Evolutionary conservation across 1,140 invertebrate genomes (phyloP).

Genomic region (Drosophila mauritiana): DNA sequence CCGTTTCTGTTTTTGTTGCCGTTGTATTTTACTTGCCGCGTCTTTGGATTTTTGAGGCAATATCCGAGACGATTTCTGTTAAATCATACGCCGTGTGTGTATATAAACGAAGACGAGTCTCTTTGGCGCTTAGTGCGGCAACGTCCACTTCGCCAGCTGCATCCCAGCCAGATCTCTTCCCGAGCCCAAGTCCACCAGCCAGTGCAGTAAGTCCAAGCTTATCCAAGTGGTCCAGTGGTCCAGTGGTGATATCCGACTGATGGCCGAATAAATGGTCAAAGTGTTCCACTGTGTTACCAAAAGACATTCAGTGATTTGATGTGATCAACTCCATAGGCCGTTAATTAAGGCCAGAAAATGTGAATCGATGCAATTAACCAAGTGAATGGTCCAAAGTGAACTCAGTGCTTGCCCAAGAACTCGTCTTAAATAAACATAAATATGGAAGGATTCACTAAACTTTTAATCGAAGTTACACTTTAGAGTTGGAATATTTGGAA

Average conservation of each 20-base stretch:
- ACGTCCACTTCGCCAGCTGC: slow-evolving; percentile 74
- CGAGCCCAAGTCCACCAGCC: slow-evolving; percentile 29
- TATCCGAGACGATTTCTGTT: slow-evolving; percentile 78
- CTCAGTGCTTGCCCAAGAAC: slow-evolving; percentile 15
- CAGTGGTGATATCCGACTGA: slow-evolving; percentile 5
- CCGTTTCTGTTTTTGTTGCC: slow-evolving; percentile 30
- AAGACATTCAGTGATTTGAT: slow-evolving; percentile 15
- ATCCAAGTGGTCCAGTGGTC: slow-evolving; percentile 2
- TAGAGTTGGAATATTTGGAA: too few species aligned
- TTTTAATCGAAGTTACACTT: neutral
- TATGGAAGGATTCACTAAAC: neutral
- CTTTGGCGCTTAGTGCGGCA: slow-evolving; percentile 72
- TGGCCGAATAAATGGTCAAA: slow-evolving; percentile 7
- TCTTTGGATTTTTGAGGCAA: slow-evolving; percentile 79
- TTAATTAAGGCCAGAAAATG: slow-evolving; percentile 14
- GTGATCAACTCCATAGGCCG: slow-evolving; percentile 13
- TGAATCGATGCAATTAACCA: slow-evolving; percentile 21
- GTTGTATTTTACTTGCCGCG: slow-evolving; percentile 67
- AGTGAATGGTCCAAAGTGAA: slow-evolving; percentile 10
- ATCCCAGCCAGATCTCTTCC: slow-evolving; percentile 41
- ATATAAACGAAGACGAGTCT: slow-evolving; percentile 81
- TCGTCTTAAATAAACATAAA: slow-evolving; percentile 1
- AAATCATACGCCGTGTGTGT: slow-evolving; percentile 77
- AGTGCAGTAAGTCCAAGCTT: slow-evolving; percentile 42
- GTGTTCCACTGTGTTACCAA: slow-evolving; percentile 6